Evolutionary conservation across 2,113 vertebrate species (phyloP), one percentile per base, ranked within the genome.

Genomic region (Saccopteryx bilineata): DNA sequence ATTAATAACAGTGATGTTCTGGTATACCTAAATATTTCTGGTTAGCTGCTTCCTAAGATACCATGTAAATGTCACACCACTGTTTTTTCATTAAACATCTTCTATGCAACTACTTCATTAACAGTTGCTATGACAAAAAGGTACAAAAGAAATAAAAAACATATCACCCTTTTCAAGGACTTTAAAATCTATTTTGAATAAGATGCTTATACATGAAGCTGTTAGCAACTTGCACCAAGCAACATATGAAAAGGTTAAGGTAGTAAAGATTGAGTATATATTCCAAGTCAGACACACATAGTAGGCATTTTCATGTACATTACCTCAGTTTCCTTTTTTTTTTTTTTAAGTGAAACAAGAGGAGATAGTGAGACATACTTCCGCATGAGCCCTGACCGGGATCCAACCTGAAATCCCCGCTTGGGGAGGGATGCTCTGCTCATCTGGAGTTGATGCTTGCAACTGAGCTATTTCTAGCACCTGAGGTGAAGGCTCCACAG

Each of bases 161-260:
- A 84, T 0, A 87, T 76, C 46, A 90, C 11, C 26, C 46, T 21
- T 87, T 72, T 75, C 5, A 86, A 96, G n/a, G 91, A 80, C 78
- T 95, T 90, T 82, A 85, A 95, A 93, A 93, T 90, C 50, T 92
- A 87, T 28, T 90, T 80, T 87, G 48, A 96, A 71, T 68, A 96
- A 91, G 60, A 78, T 54, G 23, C 61, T 61, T 85, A 83, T 33
- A 79, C 13, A 78, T 31, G 28, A 88, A 94, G 82, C 46, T 88
- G 46, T 12, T 91, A 95, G 87, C 66, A 91, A 91, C 88, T 5
- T 80, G 26, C 11, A 52, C 46, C 33, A 92, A 88, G 60, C 6
- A 90, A 84, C 31, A 96, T n/a, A 78, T 11, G 80, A 80, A 83
- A 17, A 83, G 60, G 39, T 80, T 80, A 96, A 81, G 12, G 13